A percentile compares a stretch with the other conserved stretches of the same genome.
These are phyloP conservation scores for Alfaro cultratus DNA, from an alignment of 2,797 vertebrate genomes.

Conservation along the genomic window DNA sequence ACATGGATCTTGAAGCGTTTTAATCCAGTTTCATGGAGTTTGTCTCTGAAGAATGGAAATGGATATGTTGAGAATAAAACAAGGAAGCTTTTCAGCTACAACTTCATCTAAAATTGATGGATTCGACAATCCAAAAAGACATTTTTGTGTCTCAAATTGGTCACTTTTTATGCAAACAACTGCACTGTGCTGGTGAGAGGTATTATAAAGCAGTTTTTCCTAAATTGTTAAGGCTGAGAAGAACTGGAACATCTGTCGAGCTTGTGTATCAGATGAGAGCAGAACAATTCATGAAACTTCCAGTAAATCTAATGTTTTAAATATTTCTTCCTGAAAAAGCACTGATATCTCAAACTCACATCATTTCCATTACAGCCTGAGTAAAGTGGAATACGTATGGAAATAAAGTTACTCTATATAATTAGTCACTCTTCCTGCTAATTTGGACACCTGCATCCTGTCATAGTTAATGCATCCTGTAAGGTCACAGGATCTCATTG, in stretches of 20 bases:
- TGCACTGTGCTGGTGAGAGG: neutral
- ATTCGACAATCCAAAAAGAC: neutral
- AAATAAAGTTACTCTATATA: constrained; percentile 57
- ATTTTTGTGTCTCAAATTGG: neutral
- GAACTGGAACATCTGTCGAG: neutral
- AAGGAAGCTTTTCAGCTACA: neutral
- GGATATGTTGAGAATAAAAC: neutral
- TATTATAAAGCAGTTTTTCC: neutral
- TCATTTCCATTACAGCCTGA: constrained; percentile 1
- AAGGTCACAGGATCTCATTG: constrained; percentile 53
- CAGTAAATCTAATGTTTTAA: neutral
- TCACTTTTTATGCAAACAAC: neutral
- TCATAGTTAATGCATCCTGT: constrained; percentile 70
- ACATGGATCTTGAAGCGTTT: neutral
- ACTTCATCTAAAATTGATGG: neutral
- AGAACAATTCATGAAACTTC: neutral
- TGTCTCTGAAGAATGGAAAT: neutral
- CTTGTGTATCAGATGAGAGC: neutral
- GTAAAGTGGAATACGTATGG: constrained; percentile 33
- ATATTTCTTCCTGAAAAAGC: constrained; percentile 3
- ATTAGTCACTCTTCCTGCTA: constrained; percentile 70
- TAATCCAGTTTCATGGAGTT: neutral
- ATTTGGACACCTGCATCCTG: constrained; percentile 78
- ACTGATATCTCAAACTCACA: neutral
- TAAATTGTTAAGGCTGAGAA: neutral